Base-by-base conservation (phyloP, 2,797 vertebrate genomes). In the Cynodonichthys magdalenae region DNA sequence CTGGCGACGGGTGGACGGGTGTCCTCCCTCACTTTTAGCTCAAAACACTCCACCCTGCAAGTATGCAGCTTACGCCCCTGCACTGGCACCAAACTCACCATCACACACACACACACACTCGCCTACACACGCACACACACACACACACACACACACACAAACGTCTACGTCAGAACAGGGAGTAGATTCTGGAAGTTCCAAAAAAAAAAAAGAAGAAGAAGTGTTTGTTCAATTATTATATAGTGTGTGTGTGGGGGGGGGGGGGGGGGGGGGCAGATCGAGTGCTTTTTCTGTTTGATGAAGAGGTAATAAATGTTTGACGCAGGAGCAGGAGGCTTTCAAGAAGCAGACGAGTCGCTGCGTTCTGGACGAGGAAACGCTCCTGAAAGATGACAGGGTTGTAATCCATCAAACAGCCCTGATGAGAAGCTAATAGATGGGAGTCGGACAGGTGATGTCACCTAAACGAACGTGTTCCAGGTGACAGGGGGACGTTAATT, bases 81-180 rank as follows among this genome's bases (percentile, higher is more conserved):
- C 66, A 81, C 83, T 75, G 76, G 77, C 77, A 79, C 68, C 65
- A 61, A 14, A 63, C 81, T 87, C 81, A 87, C 83, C 79, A 87
- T 88, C 71, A 51, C 39, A 55, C 71, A 49, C 61, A 68, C 53
- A 63, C 54, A 27, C 51, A 55, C 31, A 29, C 48, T 15, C 28
- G 18, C 52, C 20, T 52, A 59, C 49, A 51, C 49, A 41, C 29
- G 47, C 18, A 44, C 31, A 47, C n/a, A n/a, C 51, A 55, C 29
- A 29, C 48, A 17, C 28, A 19, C 52, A 27, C 54, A 59, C 49
- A 51, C 49, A 41, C 29, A 50, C 18, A 44, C 31, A 47, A 24
- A 2, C 3, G 18, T 53, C 36, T 18, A 41, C 36, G 59, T 72
- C 76, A 82, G 45, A 41, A 66, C 53, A 75, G 77, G 82, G 79